Base-by-base conservation (phyloP, 2,113 vertebrate genomes). In the Oxyura jamaicensis region DNA sequence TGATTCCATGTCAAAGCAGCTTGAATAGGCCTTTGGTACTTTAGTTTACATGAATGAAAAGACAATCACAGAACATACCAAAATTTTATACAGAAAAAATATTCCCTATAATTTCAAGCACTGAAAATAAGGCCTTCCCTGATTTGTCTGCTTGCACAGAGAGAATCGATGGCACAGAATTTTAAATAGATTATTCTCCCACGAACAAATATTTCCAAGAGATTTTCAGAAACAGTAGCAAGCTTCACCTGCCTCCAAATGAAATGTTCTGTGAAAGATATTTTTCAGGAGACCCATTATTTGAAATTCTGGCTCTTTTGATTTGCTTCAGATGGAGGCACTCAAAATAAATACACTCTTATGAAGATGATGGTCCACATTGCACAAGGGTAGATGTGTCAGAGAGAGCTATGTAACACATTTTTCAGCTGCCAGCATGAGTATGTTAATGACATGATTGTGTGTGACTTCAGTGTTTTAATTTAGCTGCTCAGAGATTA, bases 351-450 rank as follows among this genome's bases (percentile, higher is more conserved):
- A 67, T 75, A 86, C 39, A 83, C 5, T 1, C 42, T 86, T 93
- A 52, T 48, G 76, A 91, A 88, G 88, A 78, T 46, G 74, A 83
- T 81, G 33, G 68, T 67, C 77, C 16, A 36, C 83, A 86, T 86
- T 86, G 83, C 73, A 65, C 46, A 88, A 93, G 68, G 96, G 26
- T 73, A 96, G 69, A 91, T 90, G 80, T 88, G 88, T 91, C 53
- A 84, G 46, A 91, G 62, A n/a, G 39, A 67, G n/a, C 48, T 86
- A 46, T 66, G 58, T 60, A 72, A 86, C 21, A 90, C 5, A 78
- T 75, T 90, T 94, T 91, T 88, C 48, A 72, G 13, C 52, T 75
- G 80, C 69, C 76, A 88, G 73, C 25, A 63, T 44, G 76, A 56
- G 8, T 44, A 88, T 86, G 42, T 62, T 86, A 90, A 90, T 75